Conservation (phyloP, 2,797 vertebrate genomes). For the Gallinago solitaria region DNA sequence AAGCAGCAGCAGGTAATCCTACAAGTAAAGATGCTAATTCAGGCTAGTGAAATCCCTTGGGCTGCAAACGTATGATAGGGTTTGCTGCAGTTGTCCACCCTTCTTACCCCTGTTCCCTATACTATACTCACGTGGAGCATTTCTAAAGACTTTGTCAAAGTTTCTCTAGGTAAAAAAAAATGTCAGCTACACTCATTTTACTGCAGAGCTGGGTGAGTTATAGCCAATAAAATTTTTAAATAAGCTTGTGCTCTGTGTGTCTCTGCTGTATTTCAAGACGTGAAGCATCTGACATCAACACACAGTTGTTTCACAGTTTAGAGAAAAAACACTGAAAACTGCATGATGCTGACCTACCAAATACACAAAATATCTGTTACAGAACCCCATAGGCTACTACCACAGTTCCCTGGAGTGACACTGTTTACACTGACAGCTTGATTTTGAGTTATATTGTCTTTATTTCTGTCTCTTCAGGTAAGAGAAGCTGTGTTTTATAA, state of each 20-base stretch:
- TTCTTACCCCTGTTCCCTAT: background rate
- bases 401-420: background rate
- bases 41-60: background rate
- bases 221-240: background rate
- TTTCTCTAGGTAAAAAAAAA: background rate
- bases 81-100: background rate
- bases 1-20: background rate
- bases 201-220: background rate
- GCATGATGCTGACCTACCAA: background rate
- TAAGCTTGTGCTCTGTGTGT: background rate
- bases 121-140: background rate
- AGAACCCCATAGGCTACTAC: background rate
- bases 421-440: background rate
- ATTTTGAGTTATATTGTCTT: conserved; percentile 2
- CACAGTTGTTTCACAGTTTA: background rate
- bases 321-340: background rate
- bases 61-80: background rate
- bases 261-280: background rate
- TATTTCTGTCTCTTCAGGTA: background rate
- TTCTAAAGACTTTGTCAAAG: background rate
- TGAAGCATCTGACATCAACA: background rate
- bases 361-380: background rate
- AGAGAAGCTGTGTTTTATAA: conserved; percentile 2
- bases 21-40: background rate
- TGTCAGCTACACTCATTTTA: background rate